Evolutionary conservation across 1,140 invertebrate species (phyloP), one percentile per base, ranked within the genome.

Genomic region (Pseudomyrmex flavicornis): DNA sequence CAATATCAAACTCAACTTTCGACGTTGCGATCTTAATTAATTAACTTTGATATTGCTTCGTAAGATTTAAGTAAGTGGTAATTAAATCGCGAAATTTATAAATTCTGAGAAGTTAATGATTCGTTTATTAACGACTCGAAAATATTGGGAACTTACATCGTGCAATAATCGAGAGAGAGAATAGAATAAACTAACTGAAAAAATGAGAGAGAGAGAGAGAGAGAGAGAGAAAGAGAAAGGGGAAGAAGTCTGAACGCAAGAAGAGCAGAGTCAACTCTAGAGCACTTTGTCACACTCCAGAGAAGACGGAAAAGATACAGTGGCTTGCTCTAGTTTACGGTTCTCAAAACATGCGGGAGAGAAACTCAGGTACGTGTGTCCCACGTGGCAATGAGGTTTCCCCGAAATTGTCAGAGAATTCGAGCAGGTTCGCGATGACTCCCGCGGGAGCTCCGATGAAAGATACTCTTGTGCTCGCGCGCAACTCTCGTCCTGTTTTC

Each of bases 281-380:
- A 91, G 86, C 86, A 92, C 91, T 92, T 91, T 80, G 90, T 91
- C 90, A 91, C 90, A 89, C 90, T 91, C 80, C 80, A 87, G 85
- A 77, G 86, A 87, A 85, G 85, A 88, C 83, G 56, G 83, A 83
- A 80, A 88, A 80, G 77, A 82, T 75, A 83, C 73, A 77, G 82
- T 82, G 85, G 86, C 88, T 91, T 87, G 91, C 85, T 92, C 89
- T 91, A 92, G 88, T 92, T 92, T 92, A 90, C 86, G 90, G 83
- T 88, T 89, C 87, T 90, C 65, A 66, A 86, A 85, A 89, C 77
- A 76, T 76, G 70, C 20, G 83, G 75, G 75, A 76, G 76, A 69
- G 85, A 79, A 70, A 80, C 85, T 15, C 62, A 22, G 50, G 79
- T 48, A 59, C 76, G 61, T 82, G 44, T 74, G 65, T 85, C 88